Evolutionary conservation across 2,113 vertebrate genomes (phyloP).

Genomic region (Plestiodon gilberti): DNA sequence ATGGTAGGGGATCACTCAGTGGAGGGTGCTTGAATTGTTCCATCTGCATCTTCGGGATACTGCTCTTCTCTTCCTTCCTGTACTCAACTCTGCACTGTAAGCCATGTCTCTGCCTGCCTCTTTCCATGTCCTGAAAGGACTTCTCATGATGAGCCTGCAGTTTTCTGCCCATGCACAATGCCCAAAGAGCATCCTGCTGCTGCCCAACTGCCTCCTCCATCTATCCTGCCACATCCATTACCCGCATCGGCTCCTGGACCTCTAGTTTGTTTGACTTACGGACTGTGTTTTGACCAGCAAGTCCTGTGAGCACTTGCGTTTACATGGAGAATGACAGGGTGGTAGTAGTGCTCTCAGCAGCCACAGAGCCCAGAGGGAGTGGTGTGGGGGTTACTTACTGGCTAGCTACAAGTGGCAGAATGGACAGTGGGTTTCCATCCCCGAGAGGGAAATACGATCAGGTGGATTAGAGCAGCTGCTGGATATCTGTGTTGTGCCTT

Average conservation of each 20-base stretch:
- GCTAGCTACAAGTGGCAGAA: neutral
- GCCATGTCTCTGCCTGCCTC: neutral
- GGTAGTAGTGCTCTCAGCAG: neutral
- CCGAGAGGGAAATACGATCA: neutral
- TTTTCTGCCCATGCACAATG: neutral
- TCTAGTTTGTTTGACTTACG: slow-evolving; percentile 6
- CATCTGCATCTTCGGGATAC: neutral
- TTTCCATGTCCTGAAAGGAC: neutral
- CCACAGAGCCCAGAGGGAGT: neutral
- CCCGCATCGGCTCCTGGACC: neutral
- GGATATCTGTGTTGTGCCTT: neutral
- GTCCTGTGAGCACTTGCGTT: neutral
- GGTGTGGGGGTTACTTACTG: too few relatives aligned
- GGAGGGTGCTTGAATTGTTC: neutral
- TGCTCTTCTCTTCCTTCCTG: neutral
- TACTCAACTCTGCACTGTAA: neutral
- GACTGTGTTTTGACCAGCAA: neutral
- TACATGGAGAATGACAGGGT: neutral
- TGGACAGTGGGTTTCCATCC: neutral
- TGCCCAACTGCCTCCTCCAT: neutral
- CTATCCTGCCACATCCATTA: neutral
- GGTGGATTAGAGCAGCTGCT: neutral
- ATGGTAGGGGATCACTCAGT: too few relatives aligned
- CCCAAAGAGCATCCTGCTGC: neutral
- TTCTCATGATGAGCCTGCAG: neutral